phyloP scores from a whole-genome alignment of 2,113 vertebrate species.

The Hystrix cristata region DNA sequence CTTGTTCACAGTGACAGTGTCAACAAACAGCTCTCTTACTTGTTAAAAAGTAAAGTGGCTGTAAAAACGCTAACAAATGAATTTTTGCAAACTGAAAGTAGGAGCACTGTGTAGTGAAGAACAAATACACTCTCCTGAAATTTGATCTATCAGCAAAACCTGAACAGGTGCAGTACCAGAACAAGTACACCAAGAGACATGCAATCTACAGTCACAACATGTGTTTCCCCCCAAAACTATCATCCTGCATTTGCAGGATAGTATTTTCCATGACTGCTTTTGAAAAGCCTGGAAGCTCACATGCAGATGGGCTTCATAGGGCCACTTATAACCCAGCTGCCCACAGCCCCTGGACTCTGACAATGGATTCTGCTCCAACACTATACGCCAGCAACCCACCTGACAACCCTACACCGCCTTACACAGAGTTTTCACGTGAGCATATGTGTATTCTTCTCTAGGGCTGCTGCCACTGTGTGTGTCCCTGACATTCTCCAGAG shows the following conservation, averaged over 20 bases:
- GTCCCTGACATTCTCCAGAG: rapidly evolving
- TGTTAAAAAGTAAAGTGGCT: not conserved
- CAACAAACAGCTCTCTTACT: not conserved
- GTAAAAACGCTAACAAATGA: not conserved
- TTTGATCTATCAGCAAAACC: not conserved
- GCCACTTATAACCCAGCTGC: not conserved
- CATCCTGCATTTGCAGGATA: not conserved
- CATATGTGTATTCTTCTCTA: rapidly evolving
- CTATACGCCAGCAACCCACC: not conserved
- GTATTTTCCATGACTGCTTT: not conserved
- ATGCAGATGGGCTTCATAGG: not conserved
- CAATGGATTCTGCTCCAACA: not conserved
- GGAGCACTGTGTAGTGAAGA: not conserved
- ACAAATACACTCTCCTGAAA: not conserved
- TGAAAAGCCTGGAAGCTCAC: not conserved
- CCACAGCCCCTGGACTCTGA: not conserved
- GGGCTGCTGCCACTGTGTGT: no score
- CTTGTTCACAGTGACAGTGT: not conserved
- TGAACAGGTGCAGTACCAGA: not conserved
- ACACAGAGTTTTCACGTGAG: not conserved
- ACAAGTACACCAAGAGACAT: not conserved
- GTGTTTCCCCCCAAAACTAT: not conserved
- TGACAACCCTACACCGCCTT: not conserved
- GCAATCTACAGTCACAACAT: not conserved
- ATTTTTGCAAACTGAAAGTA: not conserved